Evolutionary conservation across 2,797 vertebrate genomes (phyloP).

Genomic region (Sebastes melanostomus): DNA sequence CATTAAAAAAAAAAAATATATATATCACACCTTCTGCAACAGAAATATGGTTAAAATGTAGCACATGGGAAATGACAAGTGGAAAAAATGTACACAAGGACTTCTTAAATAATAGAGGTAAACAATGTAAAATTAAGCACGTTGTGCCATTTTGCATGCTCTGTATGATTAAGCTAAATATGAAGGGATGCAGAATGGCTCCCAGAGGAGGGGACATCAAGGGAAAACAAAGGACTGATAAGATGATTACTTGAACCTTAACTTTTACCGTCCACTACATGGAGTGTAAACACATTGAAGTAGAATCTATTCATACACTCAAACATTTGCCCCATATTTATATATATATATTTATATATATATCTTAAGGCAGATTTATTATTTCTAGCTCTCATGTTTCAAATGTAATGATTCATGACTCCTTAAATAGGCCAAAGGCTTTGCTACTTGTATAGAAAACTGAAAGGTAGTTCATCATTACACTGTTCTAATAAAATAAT

Average conservation of each 20-base stretch:
- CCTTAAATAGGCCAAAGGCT: neutral
- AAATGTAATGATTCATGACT: neutral
- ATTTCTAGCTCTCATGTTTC: neutral
- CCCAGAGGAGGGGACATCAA: neutral
- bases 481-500: neutral
- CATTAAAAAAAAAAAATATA: neutral
- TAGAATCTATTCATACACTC: neutral
- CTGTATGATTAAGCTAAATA: neutral
- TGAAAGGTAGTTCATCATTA: neutral
- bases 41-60: constrained; percentile 55
- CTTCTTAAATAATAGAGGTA: neutral
- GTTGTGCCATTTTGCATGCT: constrained; percentile 28
- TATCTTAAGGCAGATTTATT: neutral
- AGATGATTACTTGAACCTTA: neutral
- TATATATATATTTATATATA: neutral
- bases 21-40: constrained; percentile 56
- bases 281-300: neutral
- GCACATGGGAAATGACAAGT: constrained; percentile 36
- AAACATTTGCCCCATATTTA: neutral
- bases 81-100: neutral
- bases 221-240: neutral
- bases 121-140: neutral
- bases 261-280: neutral
- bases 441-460: neutral
- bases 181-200: constrained; percentile 42